These are phyloP conservation scores for Armadillidium nasatum DNA, from an alignment of 1,140 invertebrate genomes.

Conservation along the genomic window DNA sequence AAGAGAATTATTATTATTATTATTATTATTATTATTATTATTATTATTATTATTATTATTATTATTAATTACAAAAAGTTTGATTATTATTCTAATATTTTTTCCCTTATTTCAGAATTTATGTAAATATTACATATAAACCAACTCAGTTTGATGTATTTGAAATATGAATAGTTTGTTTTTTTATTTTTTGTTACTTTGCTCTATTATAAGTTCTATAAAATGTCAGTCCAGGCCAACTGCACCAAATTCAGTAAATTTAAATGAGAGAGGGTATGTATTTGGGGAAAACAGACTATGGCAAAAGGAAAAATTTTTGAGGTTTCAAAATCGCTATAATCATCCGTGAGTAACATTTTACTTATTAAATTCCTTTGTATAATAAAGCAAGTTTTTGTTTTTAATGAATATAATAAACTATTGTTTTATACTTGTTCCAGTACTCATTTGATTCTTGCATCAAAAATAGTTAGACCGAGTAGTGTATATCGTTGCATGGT, in stretches of 20 bases:
- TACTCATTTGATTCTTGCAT: conserved; percentile 49
- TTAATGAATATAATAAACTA: neutral
- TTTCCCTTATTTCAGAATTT: too few species aligned
- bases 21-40: too few species aligned
- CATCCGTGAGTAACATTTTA: neutral
- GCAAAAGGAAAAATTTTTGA: neutral
- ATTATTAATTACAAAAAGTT: too few species aligned
- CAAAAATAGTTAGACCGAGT: conserved; percentile 49
- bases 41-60: too few species aligned
- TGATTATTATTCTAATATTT: too few species aligned
- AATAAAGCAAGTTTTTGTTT: neutral
- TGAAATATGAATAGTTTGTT: too few species aligned
- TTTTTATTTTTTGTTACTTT: too few species aligned
- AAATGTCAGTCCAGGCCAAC: too few species aligned
- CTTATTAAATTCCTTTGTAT: neutral
- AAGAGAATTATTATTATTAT: too few species aligned
- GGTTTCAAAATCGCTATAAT: neutral
- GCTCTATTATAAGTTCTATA: too few species aligned
- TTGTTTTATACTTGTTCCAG: conserved; percentile 40
- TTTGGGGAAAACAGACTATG: neutral
- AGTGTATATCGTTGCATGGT: conserved; percentile 50
- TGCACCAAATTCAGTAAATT: neutral
- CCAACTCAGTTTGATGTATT: too few species aligned
- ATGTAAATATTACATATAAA: too few species aligned
- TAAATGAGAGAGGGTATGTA: neutral